Conservation (phyloP, 1,140 invertebrate species). For the Cryptotermes secundus region DNA sequence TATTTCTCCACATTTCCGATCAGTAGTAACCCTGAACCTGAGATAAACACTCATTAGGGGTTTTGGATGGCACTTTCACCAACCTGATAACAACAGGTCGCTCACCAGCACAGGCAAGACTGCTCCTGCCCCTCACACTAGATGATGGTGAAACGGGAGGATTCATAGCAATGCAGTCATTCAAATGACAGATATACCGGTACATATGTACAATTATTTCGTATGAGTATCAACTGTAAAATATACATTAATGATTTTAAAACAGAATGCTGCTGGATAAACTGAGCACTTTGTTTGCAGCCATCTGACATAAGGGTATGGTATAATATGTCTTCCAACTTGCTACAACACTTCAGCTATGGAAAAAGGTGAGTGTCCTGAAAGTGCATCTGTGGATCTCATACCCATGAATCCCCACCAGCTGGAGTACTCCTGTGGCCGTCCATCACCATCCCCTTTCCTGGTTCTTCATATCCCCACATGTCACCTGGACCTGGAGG, state of each 20-base stretch:
- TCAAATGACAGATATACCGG: constrained; percentile 31
- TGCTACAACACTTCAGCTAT: constrained; percentile 10
- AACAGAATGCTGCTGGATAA: constrained; percentile 26
- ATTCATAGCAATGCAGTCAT: constrained; percentile 32
- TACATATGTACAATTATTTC: constrained; percentile 33
- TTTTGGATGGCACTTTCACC: constrained; percentile 33
- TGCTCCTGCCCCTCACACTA: not conserved
- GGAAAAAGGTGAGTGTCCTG: not conserved
- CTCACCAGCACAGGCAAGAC: constrained; percentile 7
- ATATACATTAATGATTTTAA: constrained; percentile 32
- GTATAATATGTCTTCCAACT: not conserved
- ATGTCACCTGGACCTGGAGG: constrained; percentile 41
- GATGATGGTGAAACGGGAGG: not conserved
- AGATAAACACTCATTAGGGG: constrained; percentile 31
- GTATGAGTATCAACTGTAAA: constrained; percentile 32
- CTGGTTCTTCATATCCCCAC: constrained; percentile 46
- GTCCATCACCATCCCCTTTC: constrained; percentile 46
- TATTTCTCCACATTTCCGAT: constrained; percentile 5
- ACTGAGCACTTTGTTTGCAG: constrained; percentile 17
- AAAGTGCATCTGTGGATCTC: constrained; percentile 39
- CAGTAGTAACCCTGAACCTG: constrained; percentile 32
- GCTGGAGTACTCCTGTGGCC: constrained; percentile 48
- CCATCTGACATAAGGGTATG: not conserved
- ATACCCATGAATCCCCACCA: constrained; percentile 60
- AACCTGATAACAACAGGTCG: constrained; percentile 21